Evolutionary conservation across 2,888 invertebrate genomes (phyloP).

Genomic region (Trypoxylon attenuatum): DNA sequence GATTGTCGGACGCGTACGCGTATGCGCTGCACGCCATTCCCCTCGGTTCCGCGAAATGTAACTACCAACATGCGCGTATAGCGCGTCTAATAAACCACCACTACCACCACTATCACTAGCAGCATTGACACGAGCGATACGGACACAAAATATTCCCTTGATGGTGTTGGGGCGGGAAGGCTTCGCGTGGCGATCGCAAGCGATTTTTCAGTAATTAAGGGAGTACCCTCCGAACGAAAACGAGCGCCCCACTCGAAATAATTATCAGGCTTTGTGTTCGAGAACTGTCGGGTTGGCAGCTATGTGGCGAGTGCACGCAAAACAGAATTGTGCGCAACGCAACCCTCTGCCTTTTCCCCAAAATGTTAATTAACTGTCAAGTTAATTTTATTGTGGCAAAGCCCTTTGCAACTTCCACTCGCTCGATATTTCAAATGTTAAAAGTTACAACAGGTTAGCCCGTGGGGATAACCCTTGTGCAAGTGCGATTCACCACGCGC

Average conservation of each 20-base stretch:
- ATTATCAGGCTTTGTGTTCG: background rate
- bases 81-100: too few relatives aligned
- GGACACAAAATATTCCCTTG: too few relatives aligned
- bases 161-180: too few relatives aligned
- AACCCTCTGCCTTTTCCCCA: background rate
- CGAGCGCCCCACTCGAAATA: background rate
- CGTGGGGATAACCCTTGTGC: conserved; percentile 43
- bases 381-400: conserved; percentile 33
- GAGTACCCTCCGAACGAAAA: background rate
- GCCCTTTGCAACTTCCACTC: conserved; percentile 13
- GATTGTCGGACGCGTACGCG: too few relatives aligned
- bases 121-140: too few relatives aligned
- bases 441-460: conserved; percentile 32
- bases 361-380: conserved; percentile 44
- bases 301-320: too few relatives aligned
- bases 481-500: too few relatives aligned
- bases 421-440: conserved; percentile 23
- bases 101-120: too few relatives aligned
- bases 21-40: too few relatives aligned
- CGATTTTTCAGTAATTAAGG: conserved; percentile 1
- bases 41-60: too few relatives aligned
- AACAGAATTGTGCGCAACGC: too few relatives aligned
- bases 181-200: background rate
- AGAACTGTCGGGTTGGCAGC: background rate
- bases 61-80: too few relatives aligned